Evolutionary conservation across 2,113 vertebrate species (phyloP), one percentile per base, ranked within the genome.

Genomic region (Melanerpes formicivorus): DNA sequence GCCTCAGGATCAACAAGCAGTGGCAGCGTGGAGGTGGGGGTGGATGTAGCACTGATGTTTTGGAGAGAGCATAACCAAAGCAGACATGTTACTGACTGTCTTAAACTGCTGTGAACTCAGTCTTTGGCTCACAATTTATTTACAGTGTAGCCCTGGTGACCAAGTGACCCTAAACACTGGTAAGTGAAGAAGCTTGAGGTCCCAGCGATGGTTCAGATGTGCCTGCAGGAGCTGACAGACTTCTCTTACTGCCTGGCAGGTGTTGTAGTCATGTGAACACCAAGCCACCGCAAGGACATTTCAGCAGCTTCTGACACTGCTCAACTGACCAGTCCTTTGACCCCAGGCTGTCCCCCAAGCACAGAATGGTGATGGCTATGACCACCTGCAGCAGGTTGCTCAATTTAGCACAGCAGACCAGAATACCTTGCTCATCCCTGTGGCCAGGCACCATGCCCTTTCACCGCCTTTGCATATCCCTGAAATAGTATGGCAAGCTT

Each of bases 121-220:
- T 6, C 67, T 80, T 81, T 71, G 26, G 56, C 59, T 79, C 18
- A 10, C 27, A 18, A n/a, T 44, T 66, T 80, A 55, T 59, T 60
- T 76, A 8, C 12, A 4, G 34, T 1, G 0, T 50, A 74, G 64
- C 27, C 37, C 26, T 67, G 25, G 65, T 2, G 2, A 62, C 2
- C 2, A 26, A 62, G 40, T 44, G 71, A 37, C 34, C 40, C 29
- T 70, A 73, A 90, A 55, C 29, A 25, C n/a, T 37, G 9, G 44
- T 32, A 56, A 82, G 74, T 10, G 8, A 50, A 59, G 25, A 55
- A 50, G 15, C 10, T 11, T 78, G 54, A 72, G 14, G 32, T 63
- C 9, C 58, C 32, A 70, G n/a, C 50, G 73, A 16, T 15, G 15
- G 14, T 79, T 81, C 71, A 34, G 29, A 64, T 82, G 66, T 48